A percentile compares a stretch with the other conserved stretches of the same genome.
Evolutionary conservation across 2,797 vertebrate species (phyloP).

Genomic region (Alosa sapidissima): DNA sequence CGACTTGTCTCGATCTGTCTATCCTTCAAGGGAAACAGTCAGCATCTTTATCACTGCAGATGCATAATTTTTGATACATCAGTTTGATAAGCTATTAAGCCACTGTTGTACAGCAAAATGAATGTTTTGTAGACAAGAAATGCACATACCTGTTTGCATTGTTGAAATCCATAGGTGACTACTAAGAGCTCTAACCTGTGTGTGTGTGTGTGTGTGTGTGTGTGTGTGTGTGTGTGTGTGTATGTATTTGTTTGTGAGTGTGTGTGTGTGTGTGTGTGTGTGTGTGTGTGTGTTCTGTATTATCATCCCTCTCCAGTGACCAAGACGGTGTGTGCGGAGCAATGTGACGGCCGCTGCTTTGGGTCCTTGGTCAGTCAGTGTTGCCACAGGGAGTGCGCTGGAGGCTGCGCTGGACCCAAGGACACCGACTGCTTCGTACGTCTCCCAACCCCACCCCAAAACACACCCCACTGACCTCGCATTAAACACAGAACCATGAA

Average conservation of each 20-base stretch:
- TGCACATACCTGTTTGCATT: neutral
- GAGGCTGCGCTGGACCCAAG: constrained; percentile 92
- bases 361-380: constrained; percentile 96
- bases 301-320: constrained; percentile 78
- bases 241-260: neutral
- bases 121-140: neutral
- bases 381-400: constrained; percentile 93
- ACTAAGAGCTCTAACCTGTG: neutral
- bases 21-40: neutral
- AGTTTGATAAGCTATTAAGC: neutral
- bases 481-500: neutral
- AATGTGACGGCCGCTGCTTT: constrained; percentile 95
- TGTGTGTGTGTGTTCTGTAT: neutral
- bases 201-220: neutral
- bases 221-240: constrained; percentile 3
- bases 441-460: neutral
- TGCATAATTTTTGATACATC: neutral
- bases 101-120: neutral
- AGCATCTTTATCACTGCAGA: neutral
- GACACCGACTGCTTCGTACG: constrained; percentile 79
- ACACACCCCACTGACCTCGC: neutral
- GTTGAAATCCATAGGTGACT: neutral
- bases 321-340: constrained; percentile 94
- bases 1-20: neutral
- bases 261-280: neutral